These are phyloP conservation scores for Pogonomyrmex barbatus DNA, from an alignment of 1,140 invertebrate genomes.

Conservation along the genomic window DNA sequence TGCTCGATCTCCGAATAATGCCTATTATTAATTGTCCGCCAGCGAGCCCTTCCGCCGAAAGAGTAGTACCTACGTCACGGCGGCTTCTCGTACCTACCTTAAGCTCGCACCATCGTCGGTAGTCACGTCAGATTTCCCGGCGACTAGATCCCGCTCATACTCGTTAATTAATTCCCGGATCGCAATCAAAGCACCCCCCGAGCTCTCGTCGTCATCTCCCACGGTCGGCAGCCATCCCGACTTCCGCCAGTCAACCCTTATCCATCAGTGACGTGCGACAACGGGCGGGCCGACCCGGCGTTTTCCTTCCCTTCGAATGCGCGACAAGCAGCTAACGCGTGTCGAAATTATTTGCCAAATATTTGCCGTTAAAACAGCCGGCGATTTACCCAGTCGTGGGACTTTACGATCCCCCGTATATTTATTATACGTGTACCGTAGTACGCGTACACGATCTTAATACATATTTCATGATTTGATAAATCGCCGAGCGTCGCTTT, in stretches of 20 bases:
- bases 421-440: constrained; percentile 19
- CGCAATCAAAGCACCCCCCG: constrained; percentile 78
- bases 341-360: constrained; percentile 51
- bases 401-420: neutral
- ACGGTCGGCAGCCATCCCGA: constrained; percentile 27
- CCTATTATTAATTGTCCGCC: constrained; percentile 78
- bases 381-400: neutral
- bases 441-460: neutral
- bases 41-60: constrained; percentile 28
- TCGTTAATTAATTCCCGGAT: constrained; percentile 81
- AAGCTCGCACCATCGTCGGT: constrained; percentile 71
- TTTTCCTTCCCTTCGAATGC: neutral
- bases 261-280: constrained; percentile 53
- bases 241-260: constrained; percentile 62
- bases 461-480: constrained; percentile 53
- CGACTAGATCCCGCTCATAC: constrained; percentile 72
- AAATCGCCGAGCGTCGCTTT: constrained; percentile 10
- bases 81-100: constrained; percentile 39
- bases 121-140: constrained; percentile 79
- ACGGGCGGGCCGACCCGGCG: neutral
- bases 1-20: constrained; percentile 62
- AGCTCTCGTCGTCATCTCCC: constrained; percentile 59
- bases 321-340: constrained; percentile 1
- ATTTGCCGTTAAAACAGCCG: constrained; percentile 42
- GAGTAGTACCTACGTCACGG: neutral